Evolutionary conservation across 2,113 vertebrate genomes (phyloP).

Genomic region (Oryzias celebensis): DNA sequence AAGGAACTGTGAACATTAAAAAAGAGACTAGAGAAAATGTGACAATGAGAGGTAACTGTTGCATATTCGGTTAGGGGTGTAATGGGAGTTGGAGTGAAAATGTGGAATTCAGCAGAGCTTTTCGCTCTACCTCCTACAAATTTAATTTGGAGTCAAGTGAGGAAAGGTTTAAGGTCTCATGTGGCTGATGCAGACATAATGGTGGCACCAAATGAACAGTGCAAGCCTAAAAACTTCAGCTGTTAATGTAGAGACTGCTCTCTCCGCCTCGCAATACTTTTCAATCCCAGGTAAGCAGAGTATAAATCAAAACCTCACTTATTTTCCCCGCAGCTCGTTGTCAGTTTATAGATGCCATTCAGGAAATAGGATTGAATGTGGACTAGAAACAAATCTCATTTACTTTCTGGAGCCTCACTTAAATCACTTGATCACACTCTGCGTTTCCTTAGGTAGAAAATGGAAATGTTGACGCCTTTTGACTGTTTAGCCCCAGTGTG

Average conservation of each 20-base stretch:
- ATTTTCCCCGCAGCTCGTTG: slow-evolving; percentile 29
- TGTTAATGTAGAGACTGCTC: slow-evolving; percentile 15
- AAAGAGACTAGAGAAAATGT: not conserved
- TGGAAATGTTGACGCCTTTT: slow-evolving; percentile 32
- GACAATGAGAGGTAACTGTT: slow-evolving; percentile 1
- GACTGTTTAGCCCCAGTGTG: slow-evolving; percentile 12
- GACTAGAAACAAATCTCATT: slow-evolving; percentile 16
- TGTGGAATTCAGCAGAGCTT: not conserved
- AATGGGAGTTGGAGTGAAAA: not conserved
- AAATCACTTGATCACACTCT: slow-evolving; percentile 20
- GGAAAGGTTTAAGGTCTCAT: slow-evolving; percentile 3
- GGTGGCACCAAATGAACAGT: not conserved
- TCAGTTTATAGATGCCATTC: slow-evolving; percentile 13
- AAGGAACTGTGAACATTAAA: slow-evolving; percentile 11
- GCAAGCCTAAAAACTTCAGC: slow-evolving; percentile 5
- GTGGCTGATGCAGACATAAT: slow-evolving; percentile 4
- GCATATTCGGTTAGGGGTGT: not conserved
- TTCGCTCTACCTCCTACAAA: not conserved
- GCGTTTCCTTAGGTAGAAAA: slow-evolving; percentile 14
- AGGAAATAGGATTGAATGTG: slow-evolving; percentile 20
- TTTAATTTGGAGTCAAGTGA: slow-evolving; percentile 2
- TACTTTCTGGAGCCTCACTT: slow-evolving; percentile 18
- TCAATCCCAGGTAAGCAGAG: slow-evolving; percentile 23
- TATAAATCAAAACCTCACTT: slow-evolving; percentile 23
- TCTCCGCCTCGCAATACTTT: slow-evolving; percentile 10